A percentile compares a stretch with the other conserved stretches of the same genome.
These are phyloP conservation scores for Meiosimyza decipiens DNA, from an alignment of 2,888 invertebrate genomes.

Conservation along the genomic window DNA sequence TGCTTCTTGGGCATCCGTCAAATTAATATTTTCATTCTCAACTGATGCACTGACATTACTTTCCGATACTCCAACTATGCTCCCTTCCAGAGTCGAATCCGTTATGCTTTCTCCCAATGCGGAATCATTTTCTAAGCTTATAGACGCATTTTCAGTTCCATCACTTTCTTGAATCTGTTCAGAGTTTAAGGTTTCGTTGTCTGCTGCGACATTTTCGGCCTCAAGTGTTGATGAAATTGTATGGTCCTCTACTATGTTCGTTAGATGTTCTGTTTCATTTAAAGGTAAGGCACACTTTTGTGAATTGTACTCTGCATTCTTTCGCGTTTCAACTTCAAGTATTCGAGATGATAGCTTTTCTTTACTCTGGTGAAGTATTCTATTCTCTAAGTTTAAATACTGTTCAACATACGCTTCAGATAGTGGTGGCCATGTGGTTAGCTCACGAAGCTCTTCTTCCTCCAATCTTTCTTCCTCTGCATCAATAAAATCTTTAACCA, in stretches of 20 bases:
- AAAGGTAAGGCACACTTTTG: conserved; percentile 13
- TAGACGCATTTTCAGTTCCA: background rate
- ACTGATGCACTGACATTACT: background rate
- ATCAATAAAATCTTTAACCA: conserved; percentile 63
- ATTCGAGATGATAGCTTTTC: background rate
- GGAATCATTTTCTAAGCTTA: background rate
- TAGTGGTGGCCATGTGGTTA: conserved; percentile 48
- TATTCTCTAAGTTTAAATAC: conserved; percentile 60
- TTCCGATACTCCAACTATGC: background rate
- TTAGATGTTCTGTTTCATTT: background rate
- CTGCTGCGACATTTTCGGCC: background rate
- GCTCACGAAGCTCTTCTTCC: conserved; percentile 40
- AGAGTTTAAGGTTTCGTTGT: background rate
- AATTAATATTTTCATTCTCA: background rate
- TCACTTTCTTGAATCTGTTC: background rate
- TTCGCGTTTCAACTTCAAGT: background rate
- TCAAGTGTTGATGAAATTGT: background rate
- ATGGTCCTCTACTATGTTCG: background rate
- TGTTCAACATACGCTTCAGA: conserved; percentile 57
- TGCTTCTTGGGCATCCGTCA: background rate
- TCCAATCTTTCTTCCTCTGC: conserved; percentile 49
- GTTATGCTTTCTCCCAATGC: background rate
- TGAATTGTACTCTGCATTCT: background rate
- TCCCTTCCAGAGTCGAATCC: background rate
- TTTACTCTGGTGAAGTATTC: conserved; percentile 22